Evolutionary conservation across 92 coral and sea anemone genomes (phyloP).

Genomic region (Zoanthus sociatus): DNA sequence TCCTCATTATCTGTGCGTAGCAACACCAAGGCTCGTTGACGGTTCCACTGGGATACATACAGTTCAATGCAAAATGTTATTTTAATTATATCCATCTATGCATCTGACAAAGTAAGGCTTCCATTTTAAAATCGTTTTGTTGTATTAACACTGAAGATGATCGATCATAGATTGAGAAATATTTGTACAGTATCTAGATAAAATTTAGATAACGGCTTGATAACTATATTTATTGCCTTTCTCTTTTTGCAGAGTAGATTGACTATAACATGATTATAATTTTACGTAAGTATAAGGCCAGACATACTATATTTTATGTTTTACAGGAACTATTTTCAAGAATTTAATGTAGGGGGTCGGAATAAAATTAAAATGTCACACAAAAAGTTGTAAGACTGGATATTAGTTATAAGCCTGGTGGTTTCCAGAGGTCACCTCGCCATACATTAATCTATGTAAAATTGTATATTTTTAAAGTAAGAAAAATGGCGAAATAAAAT

Average conservation of each 20-base stretch:
- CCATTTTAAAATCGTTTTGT: neutral
- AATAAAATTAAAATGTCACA: constrained; percentile 9
- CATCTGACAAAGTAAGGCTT: constrained; percentile 2
- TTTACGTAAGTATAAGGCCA: constrained; percentile 10
- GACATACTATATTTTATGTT: neutral
- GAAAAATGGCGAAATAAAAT: no score
- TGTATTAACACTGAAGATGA: neutral
- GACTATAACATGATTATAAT: constrained; percentile 9
- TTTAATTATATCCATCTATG: neutral
- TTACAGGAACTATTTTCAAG: constrained; percentile 12
- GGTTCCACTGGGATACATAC: neutral
- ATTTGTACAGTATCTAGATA: constrained; percentile 8
- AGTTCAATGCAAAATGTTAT: neutral
- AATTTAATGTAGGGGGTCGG: constrained; percentile 8
- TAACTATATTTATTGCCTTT: constrained; percentile 11
- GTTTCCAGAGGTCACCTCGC: no score
- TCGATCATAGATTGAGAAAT: constrained; percentile 7
- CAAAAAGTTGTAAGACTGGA: constrained; percentile 11
- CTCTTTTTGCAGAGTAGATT: constrained; percentile 11
- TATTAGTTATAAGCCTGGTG: neutral
- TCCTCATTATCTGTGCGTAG: neutral
- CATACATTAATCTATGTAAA: no score
- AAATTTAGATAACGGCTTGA: constrained; percentile 6
- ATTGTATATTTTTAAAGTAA: no score
- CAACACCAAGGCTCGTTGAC: constrained; percentile 1